Evolutionary conservation across 1,140 invertebrate genomes (phyloP), one percentile per base, ranked within the genome.

Genomic region (Aleiodes sp.): DNA sequence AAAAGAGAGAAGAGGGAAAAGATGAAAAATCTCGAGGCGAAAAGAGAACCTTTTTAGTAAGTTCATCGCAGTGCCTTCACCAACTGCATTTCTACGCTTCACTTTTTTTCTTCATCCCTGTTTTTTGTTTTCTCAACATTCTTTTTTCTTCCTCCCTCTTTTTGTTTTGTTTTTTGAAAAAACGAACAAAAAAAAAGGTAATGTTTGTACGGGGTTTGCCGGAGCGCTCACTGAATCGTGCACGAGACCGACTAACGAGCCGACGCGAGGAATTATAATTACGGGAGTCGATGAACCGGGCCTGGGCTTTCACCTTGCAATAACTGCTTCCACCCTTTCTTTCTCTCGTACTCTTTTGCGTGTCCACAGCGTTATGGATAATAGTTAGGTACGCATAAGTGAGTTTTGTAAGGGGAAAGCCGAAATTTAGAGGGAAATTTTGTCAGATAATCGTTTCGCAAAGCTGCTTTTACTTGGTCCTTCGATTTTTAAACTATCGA

Each of bases 191-290:
- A 14, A 14, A 31, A 28, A 59, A 59, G 29, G 29, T 28, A 59
- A 14, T 6, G n/a, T 14, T 14, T 59, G 2, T n/a, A 12, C 26
- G 4, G 56, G 28, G 28, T 7, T 56, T 43, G 39, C 19, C 46
- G 12, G 21, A 52, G 4, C 28, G n/a, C 26, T 59, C 28, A 59
- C 28, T 59, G 56, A 59, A 14, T 59, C 56, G 56, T 31, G 29
- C 2, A 59, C 26, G 56, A 29, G 56, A 59, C 56, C 28, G 28
- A 59, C 56, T 59, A 59, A 59, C 56, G 56, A 59, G 56, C 28
- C 26, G 56, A 59, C 4, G 56, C 12, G 56, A 59, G 56, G n/a
- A 59, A 59, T 59, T 59, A 59, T 59, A 59, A 59, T 59, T 59
- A 59, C 28, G 24, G n/a, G 56, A 59, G 1, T 59, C 56, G 28